phyloP scores from a whole-genome alignment of 2,888 invertebrate species.

The Phalera bucephala region DNA sequence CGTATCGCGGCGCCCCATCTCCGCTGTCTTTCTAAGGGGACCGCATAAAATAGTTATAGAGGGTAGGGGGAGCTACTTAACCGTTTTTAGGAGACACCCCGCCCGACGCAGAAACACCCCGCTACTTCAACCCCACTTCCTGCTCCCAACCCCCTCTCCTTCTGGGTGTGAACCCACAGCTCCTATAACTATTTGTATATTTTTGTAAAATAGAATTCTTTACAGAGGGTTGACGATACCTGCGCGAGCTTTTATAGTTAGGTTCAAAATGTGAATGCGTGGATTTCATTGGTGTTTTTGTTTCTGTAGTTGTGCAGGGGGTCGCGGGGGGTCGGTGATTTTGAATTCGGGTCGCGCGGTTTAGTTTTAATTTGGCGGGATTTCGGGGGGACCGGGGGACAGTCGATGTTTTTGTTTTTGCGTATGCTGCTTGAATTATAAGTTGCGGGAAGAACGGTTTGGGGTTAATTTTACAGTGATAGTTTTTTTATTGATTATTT shows the following conservation, averaged over 20 bases:
- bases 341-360: constrained; percentile 76
- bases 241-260: constrained; percentile 63
- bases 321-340: constrained; percentile 43
- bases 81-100: constrained; percentile 83
- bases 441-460: not conserved
- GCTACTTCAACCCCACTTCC: constrained; percentile 75
- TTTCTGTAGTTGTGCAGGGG: constrained; percentile 58
- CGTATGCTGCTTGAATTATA: constrained; percentile 45
- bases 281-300: constrained; percentile 68
- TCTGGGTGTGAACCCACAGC: constrained; percentile 41
- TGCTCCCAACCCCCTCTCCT: constrained; percentile 55
- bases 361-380: constrained; percentile 78
- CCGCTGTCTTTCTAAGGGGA: constrained; percentile 82
- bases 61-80: constrained; percentile 80
- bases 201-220: constrained; percentile 77
- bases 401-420: constrained; percentile 60
- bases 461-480: no score
- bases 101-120: constrained; percentile 69
- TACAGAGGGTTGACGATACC: constrained; percentile 76
- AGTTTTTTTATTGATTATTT: no score
- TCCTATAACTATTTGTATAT: constrained; percentile 77
- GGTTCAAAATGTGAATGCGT: constrained; percentile 63
- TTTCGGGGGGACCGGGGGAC: constrained; percentile 53
- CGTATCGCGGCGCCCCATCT: constrained; percentile 75
- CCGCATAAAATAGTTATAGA: constrained; percentile 83